A percentile compares a stretch with the other conserved stretches of the same genome.
phyloP scores from a whole-genome alignment of 2,113 vertebrate genomes.

The Dicrurus megarhynchus region DNA sequence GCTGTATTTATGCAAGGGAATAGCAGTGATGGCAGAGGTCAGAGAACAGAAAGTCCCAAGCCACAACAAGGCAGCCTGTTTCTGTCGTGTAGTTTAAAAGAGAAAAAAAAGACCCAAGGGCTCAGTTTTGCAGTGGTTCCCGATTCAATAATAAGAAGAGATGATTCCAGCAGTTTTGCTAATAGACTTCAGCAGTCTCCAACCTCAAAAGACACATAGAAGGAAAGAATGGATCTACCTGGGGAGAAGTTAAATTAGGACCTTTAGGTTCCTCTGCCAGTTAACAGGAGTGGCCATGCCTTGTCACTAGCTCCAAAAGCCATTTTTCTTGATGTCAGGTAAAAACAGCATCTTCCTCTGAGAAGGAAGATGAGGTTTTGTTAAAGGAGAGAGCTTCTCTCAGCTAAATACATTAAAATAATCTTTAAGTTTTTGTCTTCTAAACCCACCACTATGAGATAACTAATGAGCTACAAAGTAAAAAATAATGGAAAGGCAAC shows the following conservation, averaged over 20 bases:
- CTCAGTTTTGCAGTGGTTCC: not conserved
- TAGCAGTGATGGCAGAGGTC: not conserved
- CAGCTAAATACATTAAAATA: not conserved
- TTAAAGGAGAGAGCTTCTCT: not conserved
- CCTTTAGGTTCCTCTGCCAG: not conserved
- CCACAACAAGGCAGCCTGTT: not conserved
- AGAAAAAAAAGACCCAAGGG: not conserved
- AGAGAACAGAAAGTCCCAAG: not conserved
- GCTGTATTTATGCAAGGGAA: not conserved
- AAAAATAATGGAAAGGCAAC: not conserved
- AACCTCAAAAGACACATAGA: not conserved
- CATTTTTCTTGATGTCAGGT: not conserved
- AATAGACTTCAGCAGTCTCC: not conserved
- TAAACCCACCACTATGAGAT: not conserved
- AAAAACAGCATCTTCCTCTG: not conserved
- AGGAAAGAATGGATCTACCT: not conserved
- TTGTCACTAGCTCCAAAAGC: not conserved
- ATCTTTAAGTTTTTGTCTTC: not conserved
- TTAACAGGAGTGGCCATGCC: not conserved
- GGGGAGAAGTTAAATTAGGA: not conserved
- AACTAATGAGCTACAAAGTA: not conserved
- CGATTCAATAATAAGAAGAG: not conserved
- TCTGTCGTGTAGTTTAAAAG: not conserved
- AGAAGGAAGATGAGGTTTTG: not conserved
- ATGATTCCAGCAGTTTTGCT: not conserved